These are phyloP conservation scores for Euwallacea fornicatus DNA, from an alignment of 1,140 invertebrate species.

Conservation along the genomic window DNA sequence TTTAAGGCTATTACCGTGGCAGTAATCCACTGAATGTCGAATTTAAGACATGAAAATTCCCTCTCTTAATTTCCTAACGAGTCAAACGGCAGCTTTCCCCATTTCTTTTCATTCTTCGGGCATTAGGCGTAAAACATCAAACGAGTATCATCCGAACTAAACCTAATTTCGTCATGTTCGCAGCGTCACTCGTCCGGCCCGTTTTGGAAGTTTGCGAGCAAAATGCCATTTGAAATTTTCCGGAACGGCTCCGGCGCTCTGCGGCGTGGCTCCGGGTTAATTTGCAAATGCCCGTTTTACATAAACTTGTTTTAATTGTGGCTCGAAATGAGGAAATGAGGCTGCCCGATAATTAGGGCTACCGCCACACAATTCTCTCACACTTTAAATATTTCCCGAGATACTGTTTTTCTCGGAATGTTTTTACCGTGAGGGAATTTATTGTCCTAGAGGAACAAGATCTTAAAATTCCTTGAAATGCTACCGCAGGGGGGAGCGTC, in stretches of 20 bases:
- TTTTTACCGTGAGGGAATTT: too few relatives aligned
- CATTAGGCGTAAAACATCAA: slow-evolving; percentile 13
- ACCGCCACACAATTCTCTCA: neutral
- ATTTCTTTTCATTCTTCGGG: too few relatives aligned
- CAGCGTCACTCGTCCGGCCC: slow-evolving; percentile 13
- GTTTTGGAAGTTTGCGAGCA: slow-evolving; percentile 16
- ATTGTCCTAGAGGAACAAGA: too few relatives aligned
- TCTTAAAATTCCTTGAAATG: too few relatives aligned
- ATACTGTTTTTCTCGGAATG: too few relatives aligned
- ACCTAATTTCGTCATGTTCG: slow-evolving; percentile 29
- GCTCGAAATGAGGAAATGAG: slow-evolving; percentile 15
- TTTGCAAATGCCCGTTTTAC: slow-evolving; percentile 33
- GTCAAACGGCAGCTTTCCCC: too few relatives aligned
- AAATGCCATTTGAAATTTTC: slow-evolving; percentile 30
- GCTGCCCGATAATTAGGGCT: slow-evolving; percentile 17
- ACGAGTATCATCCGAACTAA: slow-evolving; percentile 21
- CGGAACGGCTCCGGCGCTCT: slow-evolving; percentile 26
- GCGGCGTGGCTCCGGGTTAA: slow-evolving; percentile 28
- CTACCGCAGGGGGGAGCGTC: too few relatives aligned
- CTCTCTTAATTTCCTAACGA: too few relatives aligned
- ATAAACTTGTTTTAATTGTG: slow-evolving; percentile 33
- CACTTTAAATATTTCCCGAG: too few relatives aligned
- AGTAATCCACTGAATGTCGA: too few relatives aligned
- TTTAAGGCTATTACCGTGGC: too few relatives aligned
- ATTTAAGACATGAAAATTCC: too few relatives aligned